Percentiles rank a stretch among this genome's conserved stretches.
phyloP scores from a whole-genome alignment of 2,888 invertebrate genomes.

The Lampropteryx suffumata region DNA sequence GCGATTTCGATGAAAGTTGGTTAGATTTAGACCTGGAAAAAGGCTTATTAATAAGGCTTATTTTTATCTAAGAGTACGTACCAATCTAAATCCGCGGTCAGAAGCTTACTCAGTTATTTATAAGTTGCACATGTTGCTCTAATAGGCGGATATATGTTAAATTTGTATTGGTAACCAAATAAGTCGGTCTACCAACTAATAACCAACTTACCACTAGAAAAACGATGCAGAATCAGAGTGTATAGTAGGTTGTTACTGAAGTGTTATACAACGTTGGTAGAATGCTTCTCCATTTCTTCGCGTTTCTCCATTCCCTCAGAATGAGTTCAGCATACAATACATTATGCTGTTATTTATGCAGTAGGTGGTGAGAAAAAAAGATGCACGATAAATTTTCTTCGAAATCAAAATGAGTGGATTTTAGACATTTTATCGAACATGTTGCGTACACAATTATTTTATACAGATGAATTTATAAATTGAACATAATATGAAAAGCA shows the following conservation, averaged over 20 bases:
- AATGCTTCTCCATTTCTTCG: constrained; percentile 16
- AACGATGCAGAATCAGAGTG: constrained; percentile 14
- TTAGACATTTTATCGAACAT: neutral
- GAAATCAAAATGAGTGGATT: neutral
- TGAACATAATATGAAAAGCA: too few species aligned
- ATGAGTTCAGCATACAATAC: constrained; percentile 3
- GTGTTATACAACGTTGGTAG: constrained; percentile 12
- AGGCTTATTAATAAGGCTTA: too few species aligned
- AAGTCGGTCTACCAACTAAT: neutral
- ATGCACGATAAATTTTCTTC: neutral
- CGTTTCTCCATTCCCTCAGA: constrained; percentile 12
- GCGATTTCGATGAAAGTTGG: too few species aligned
- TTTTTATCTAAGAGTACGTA: too few species aligned
- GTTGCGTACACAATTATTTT: too few species aligned
- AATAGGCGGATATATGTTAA: neutral
- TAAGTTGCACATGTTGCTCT: too few species aligned
- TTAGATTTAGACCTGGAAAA: too few species aligned
- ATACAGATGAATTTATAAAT: neutral
- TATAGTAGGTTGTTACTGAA: constrained; percentile 8
- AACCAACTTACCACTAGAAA: constrained; percentile 22
- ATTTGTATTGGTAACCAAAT: constrained; percentile 1
- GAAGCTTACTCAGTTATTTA: too few species aligned
- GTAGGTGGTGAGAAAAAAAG: constrained; percentile 7
- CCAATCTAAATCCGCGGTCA: too few species aligned
- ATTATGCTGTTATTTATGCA: constrained; percentile 8